A percentile compares a stretch with the other conserved stretches of the same genome.
Evolutionary conservation across 2,113 vertebrate species (phyloP).

Genomic region (Psammodynastes pulverulentus): DNA sequence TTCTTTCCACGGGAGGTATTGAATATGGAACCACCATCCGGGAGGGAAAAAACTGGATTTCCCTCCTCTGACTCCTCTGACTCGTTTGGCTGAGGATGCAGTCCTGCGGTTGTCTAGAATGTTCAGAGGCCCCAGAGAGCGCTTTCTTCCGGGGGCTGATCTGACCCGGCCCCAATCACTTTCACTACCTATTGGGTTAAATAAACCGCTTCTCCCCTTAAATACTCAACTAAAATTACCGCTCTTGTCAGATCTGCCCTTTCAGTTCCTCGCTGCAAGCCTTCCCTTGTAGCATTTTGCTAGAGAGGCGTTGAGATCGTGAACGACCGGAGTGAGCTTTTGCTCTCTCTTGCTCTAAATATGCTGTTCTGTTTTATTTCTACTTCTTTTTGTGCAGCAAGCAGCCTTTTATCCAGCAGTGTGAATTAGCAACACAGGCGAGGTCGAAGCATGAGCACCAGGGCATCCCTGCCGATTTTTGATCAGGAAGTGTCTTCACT

Average conservation of each 20-base stretch:
- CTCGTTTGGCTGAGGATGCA: background rate
- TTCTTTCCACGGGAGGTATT: background rate
- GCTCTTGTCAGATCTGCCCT: background rate
- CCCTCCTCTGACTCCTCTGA: background rate
- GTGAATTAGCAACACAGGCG: background rate
- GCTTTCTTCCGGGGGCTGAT: background rate
- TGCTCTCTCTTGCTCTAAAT: background rate
- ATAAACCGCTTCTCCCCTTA: background rate
- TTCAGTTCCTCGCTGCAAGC: background rate
- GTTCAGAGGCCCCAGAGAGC: no score
- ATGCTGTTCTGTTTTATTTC: background rate
- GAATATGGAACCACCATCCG: background rate
- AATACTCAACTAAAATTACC: background rate
- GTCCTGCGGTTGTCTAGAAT: background rate
- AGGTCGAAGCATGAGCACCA: background rate
- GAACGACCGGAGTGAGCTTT: background rate
- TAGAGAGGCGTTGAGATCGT: no score
- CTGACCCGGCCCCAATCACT: background rate
- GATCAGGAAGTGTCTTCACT: background rate
- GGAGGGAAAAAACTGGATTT: background rate
- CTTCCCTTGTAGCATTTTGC: background rate
- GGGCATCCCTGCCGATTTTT: background rate
- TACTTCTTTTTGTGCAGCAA: background rate
- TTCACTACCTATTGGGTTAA: background rate
- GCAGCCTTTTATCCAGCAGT: constrained; percentile 12